Base-by-base conservation (phyloP, 2,888 invertebrate genomes). In the Drosophila nigricruria region DNA sequence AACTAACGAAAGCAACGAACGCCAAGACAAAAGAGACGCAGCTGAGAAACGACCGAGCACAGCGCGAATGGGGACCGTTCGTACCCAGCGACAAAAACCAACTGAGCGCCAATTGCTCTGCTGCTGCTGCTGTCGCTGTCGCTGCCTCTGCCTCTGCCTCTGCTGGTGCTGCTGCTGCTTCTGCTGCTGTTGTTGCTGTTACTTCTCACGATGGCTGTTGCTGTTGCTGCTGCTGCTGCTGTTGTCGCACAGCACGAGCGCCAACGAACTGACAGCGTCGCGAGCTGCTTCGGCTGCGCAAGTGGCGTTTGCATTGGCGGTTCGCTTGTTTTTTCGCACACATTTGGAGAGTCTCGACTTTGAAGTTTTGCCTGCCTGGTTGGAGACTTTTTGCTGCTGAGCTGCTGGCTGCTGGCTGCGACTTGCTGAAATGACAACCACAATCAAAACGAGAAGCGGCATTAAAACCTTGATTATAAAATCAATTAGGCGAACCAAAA, bases 381-480 rank as follows among this genome's bases (percentile, higher is more conserved):
- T 61, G 71, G 62, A 49, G 49, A 49, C 49, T 49, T 49, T 49
- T 63, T 53, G 38, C 53, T 52, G 52, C 36, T 14, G 34, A n/a
- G 34, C n/a, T 52, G 43, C 66, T n/a, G n/a, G 38, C 53, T 52
- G 52, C 36, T 14, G 34, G 34, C n/a, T 52, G 43, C 66, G 69
- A 70, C 68, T 73, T 50, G 38, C 88, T 84, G 89, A 89, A 84
- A 89, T 79, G 72, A 87, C 71, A 75, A 82, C 72, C 70, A 71
- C 54, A 56, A 77, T 60, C 45, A 70, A 65, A 68, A 73, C 60
- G 67, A 79, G 78, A 73, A 72, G 72, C 74, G 67, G 75, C 73
- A 75, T 77, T 77, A 86, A 88, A 89, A 77, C 84, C 89, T 84
- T 84, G 84, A 83, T 89, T 87, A 87, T 89, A 81, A 81, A 87